Evolutionary conservation across 2,113 vertebrate genomes (phyloP).

Genomic region (Actenoides hombroni): DNA sequence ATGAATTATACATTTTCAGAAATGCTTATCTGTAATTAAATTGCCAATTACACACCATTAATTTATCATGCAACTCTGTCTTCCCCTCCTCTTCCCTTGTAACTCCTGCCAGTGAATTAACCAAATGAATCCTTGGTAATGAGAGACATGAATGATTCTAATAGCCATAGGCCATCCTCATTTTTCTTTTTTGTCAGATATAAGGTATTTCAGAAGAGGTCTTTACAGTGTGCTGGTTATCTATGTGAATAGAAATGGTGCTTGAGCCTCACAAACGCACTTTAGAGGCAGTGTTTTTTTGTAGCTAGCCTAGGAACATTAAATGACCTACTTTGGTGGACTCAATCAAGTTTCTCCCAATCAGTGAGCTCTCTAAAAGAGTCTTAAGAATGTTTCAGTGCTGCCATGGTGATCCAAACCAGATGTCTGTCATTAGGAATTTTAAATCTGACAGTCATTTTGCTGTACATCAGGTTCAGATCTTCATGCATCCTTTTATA

Average conservation of each 20-base stretch:
- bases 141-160: not conserved
- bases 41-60: not conserved
- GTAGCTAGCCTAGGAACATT: not conserved
- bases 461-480: not conserved
- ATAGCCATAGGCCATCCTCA: not conserved
- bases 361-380: not conserved
- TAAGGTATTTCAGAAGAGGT: not conserved
- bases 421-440: not conserved
- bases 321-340: not conserved
- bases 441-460: not conserved
- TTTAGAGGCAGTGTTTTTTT: not conserved
- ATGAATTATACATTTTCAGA: not conserved
- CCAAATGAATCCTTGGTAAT: not conserved
- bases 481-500: not conserved
- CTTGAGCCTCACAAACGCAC: not conserved
- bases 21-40: constrained; percentile 21
- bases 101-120: not conserved
- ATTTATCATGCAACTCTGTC: not conserved
- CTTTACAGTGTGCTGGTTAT: not conserved
- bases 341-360: not conserved
- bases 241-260: not conserved
- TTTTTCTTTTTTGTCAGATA: not conserved
- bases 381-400: not conserved
- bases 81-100: not conserved
- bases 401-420: not conserved